Evolutionary conservation across 1,140 invertebrate genomes (phyloP).

Genomic region (Cydia fagiglandana): DNA sequence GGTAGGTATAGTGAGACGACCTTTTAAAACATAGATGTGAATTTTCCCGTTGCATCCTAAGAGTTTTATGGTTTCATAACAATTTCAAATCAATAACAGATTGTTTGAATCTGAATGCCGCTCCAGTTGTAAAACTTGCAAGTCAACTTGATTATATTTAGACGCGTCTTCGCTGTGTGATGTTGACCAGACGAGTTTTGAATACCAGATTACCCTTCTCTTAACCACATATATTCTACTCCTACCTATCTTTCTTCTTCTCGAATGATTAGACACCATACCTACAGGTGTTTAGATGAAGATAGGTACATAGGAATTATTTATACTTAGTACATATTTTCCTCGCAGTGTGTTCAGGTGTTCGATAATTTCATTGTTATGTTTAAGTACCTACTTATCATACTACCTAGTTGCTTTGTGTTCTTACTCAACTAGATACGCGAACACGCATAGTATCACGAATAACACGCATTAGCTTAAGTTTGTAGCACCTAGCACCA

Average conservation of each 20-base stretch:
- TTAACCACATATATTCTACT: too few species aligned
- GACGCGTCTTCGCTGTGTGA: not conserved
- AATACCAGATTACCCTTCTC: too few species aligned
- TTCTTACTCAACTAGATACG: not conserved
- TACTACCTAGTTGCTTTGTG: not conserved
- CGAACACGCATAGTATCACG: slow-evolving; percentile 24
- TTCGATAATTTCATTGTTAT: not conserved
- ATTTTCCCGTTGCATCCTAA: too few species aligned
- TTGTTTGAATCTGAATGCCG: too few species aligned
- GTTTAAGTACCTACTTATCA: not conserved
- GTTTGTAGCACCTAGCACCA: not conserved
- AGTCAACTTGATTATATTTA: slow-evolving; percentile 7
- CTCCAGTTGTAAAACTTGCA: not conserved
- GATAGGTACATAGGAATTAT: not conserved
- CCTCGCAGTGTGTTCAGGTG: not conserved
- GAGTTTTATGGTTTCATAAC: too few species aligned
- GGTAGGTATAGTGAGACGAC: too few species aligned
- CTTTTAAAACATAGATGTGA: too few species aligned
- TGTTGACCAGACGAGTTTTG: too few species aligned
- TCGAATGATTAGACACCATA: not conserved
- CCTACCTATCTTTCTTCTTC: not conserved
- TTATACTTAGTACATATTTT: not conserved
- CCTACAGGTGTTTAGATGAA: not conserved
- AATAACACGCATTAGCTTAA: not conserved
- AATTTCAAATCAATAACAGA: too few species aligned